Base-by-base conservation (phyloP, 2,113 vertebrate species). In the Sinocyclocheilus rhinocerous region DNA sequence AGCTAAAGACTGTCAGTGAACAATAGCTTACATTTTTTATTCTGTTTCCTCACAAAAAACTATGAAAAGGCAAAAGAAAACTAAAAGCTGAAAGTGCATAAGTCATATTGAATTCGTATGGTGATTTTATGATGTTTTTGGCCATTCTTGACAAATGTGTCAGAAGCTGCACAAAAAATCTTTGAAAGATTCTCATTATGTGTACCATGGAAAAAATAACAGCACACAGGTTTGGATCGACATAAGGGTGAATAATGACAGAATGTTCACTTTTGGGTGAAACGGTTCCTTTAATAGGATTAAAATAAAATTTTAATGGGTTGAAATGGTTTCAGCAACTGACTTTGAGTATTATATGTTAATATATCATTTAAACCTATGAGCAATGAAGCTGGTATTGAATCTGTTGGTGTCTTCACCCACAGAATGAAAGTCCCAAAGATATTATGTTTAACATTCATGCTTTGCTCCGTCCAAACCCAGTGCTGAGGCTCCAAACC, bases 371-470 rank as follows among this genome's bases (percentile, higher is more conserved):
- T 24, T 80, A 80, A 45, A 22, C 76, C 76, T 79, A n/a, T n/a
- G 50, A 39, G 72, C 72, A 80, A 80, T 45, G 36, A 45, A 82
- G n/a, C 20, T 69, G 42, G 2, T 70, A 22, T 82, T 69, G 45
- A 70, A 82, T 33, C 5, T 22, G 3, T 70, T 52, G 45, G 39
- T 67, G 63, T 82, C 45, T 82, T 82, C 45, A 50, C 79, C 79
- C 39, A 20, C 79, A 82, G 24, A 16, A 48, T 82, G 39, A 52
- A 67, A 45, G 20, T 22, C 45, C 45, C 26, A n/a, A 65, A 26
- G 39, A 42, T 39, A 81, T 45, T 67, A 67, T 81, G 36, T 69
- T 83, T 36, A 33, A 83, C 26, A 70, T 83, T 82, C 63, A 70
- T 70, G 45, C 26, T 29, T 70, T 69, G 3, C 65, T n/a, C 18